Conservation (phyloP, 2,113 vertebrate genomes). For the Pipra filicauda region DNA sequence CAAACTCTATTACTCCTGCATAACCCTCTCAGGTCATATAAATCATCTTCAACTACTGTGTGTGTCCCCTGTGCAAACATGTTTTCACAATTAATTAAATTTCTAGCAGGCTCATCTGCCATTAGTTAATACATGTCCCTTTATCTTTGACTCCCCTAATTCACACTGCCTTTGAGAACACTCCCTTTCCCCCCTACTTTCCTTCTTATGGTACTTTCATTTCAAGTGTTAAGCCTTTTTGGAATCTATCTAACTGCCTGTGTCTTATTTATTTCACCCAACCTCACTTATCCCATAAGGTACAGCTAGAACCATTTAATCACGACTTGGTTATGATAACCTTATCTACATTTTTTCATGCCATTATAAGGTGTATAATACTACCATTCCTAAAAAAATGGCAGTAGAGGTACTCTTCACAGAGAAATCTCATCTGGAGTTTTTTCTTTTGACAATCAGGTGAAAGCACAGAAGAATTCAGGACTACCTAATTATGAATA, state of each 20-base stretch:
- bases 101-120: background rate
- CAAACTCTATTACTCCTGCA: background rate
- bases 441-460: background rate
- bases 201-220: background rate
- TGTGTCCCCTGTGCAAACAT: background rate
- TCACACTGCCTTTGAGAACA: background rate
- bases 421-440: background rate
- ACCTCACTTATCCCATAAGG: background rate
- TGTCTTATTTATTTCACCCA: background rate
- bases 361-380: background rate
- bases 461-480: background rate
- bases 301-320: background rate
- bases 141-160: background rate
- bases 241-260: background rate
- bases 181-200: background rate
- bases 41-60: background rate
- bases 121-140: background rate
- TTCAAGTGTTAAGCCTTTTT: background rate
- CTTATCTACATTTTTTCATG: background rate
- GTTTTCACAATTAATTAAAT: background rate
- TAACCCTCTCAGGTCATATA: background rate
- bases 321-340: background rate
- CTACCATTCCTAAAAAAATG: background rate
- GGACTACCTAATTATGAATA: background rate
- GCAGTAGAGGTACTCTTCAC: background rate